phyloP scores from a whole-genome alignment of 2,888 invertebrate genomes.

The Scaptomyza parva region DNA sequence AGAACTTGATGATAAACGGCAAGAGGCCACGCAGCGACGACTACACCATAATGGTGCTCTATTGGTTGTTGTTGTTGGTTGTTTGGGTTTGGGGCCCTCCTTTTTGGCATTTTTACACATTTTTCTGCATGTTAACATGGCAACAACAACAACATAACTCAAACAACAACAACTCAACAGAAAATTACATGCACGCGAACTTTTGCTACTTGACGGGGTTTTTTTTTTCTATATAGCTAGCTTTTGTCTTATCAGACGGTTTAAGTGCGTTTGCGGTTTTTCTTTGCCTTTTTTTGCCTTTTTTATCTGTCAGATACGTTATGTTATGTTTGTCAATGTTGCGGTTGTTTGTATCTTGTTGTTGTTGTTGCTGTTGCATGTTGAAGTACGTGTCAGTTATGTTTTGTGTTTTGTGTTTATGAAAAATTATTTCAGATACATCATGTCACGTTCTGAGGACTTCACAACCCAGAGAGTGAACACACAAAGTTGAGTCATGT shows the following conservation, averaged over 20 bases:
- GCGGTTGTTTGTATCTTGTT: conserved; percentile 13
- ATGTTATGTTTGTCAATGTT: conserved; percentile 40
- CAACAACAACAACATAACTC: conserved; percentile 33
- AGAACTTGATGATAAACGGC: conserved; percentile 50
- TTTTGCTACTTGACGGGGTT: conserved; percentile 40
- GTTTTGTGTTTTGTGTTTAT: conserved; percentile 40
- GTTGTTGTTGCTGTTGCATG: conserved; percentile 16
- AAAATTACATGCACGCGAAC: conserved; percentile 58
- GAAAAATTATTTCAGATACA: conserved; percentile 44
- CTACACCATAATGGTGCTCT: conserved; percentile 4
- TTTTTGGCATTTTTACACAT: conserved; percentile 54
- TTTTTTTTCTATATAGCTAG: conserved; percentile 38
- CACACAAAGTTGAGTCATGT: conserved; percentile 29
- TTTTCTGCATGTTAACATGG: conserved; percentile 55
- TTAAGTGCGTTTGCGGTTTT: conserved; percentile 36
- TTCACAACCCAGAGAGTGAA: conserved; percentile 16
- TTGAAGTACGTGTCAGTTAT: conserved; percentile 30
- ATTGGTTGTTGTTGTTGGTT: conserved; percentile 10
- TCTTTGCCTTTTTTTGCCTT: conserved; percentile 3
- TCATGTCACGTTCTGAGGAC: conserved; percentile 58
- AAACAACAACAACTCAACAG: conserved; percentile 31
- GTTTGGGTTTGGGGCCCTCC: no score
- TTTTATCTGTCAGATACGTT: conserved; percentile 54
- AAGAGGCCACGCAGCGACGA: conserved; percentile 10
- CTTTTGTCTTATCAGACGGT: conserved; percentile 56